Percentiles rank a stretch among this genome's conserved stretches.
Conservation (phyloP, 1,140 invertebrate species). For the Hormaphis cornu region DNA sequence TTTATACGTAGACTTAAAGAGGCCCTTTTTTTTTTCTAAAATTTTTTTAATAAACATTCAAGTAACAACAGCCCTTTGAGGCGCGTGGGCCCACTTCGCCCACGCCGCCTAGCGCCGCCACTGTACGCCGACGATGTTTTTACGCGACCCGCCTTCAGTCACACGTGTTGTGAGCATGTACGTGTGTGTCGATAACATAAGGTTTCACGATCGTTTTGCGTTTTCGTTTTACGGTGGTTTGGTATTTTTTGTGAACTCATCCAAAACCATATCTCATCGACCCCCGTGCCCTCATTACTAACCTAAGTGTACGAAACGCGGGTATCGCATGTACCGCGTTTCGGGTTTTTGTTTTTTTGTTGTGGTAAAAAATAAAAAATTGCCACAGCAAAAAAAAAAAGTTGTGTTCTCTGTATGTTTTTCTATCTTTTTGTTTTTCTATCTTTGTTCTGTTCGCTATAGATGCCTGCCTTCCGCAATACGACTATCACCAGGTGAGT, state of each 20-base stretch:
- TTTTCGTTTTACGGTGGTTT: slow-evolving; percentile 18
- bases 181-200: too few relatives aligned
- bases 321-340: slow-evolving; percentile 17
- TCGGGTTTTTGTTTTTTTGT: slow-evolving; percentile 19
- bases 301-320: neutral
- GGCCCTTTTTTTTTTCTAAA: too few relatives aligned
- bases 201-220: neutral
- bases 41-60: too few relatives aligned
- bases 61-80: too few relatives aligned
- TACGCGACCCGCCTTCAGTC: neutral
- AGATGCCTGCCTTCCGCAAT: slow-evolving; percentile 50
- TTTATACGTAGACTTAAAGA: too few relatives aligned
- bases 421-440: slow-evolving; percentile 39
- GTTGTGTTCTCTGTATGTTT: slow-evolving; percentile 35
- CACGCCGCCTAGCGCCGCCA: too few relatives aligned
- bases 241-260: neutral
- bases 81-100: too few relatives aligned
- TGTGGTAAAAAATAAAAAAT: slow-evolving; percentile 4
- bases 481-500: slow-evolving; percentile 50
- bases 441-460: slow-evolving; percentile 49
- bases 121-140: too few relatives aligned
- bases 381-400: neutral
- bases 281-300: too few relatives aligned
- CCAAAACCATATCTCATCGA: too few relatives aligned
- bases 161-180: too few relatives aligned